Evolutionary conservation across 2,888 invertebrate genomes (phyloP), one percentile per base, ranked within the genome.

Genomic region (Lasius fuliginosus): DNA sequence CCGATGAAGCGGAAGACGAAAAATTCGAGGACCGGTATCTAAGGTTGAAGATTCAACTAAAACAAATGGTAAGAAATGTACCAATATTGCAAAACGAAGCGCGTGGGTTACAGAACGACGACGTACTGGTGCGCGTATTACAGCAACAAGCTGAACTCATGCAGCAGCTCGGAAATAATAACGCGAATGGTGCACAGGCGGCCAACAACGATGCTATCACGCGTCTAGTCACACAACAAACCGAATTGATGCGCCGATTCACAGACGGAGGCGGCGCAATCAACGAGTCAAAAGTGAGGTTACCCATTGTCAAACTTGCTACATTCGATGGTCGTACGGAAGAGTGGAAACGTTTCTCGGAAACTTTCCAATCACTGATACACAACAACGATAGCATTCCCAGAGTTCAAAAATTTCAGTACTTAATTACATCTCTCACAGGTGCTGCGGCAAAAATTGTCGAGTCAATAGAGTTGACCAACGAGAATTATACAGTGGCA

Each of bases 271-370:
- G 23, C 8, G 27, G 46, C 15, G 15, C 67, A 0, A 8, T 8
- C 23, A 67, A 40, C 1, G 27, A 18, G 15, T 67, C 27, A 0
- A 23, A 23, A 12, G 67, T 67, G 1, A 67, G 12, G 42, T 11
- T 67, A 42, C 67, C 67, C 3, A 9, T 23, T 2, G 67, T 67
- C 9, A 67, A 23, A 18, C 11, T 67, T n/a, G 42, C 67, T 9
- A 67, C 67, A 40, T 67, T 67, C 67, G 67, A 67, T 40, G 67
- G 42, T 8, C 67, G 67, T 4, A 23, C 11, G 9, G 67, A 67
- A 67, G 67, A 67, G 1, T 67, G 67, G 46, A 18, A 67, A 2
- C 67, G 42, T 0, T 67, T 42, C 42, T 18, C 23, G 3, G 67
- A 67, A n/a, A 67, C 40, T 2, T 67, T 67, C n/a, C 42, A 23